A percentile compares a stretch with the other conserved stretches of the same genome.
These are phyloP conservation scores for Acanthisitta chloris DNA, from an alignment of 2,113 vertebrate genomes.

Conservation along the genomic window DNA sequence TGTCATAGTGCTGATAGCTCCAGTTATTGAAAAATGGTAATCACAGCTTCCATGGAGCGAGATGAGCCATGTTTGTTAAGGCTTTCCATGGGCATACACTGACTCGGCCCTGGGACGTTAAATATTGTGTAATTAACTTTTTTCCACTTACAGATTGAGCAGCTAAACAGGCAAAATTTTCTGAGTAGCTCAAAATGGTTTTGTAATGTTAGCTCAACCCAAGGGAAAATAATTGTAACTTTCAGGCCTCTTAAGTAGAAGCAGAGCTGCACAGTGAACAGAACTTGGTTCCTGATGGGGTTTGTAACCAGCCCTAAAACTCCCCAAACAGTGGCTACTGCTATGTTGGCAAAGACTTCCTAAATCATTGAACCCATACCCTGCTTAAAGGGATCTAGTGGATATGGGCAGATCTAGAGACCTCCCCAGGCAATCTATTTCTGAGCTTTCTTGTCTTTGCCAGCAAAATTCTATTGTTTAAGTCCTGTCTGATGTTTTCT, in stretches of 20 bases:
- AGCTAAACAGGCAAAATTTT: background rate
- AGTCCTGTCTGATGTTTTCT: background rate
- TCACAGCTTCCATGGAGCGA: background rate
- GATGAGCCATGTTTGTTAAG: background rate
- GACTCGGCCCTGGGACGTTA: background rate
- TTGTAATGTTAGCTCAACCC: background rate
- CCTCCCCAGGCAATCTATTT: background rate
- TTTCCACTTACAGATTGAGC: background rate
- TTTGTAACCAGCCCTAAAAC: background rate
- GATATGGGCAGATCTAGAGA: background rate
- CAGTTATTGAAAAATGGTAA: conserved; percentile 8
- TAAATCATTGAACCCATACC: background rate
- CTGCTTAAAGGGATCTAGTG: background rate
- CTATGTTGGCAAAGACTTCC: background rate
- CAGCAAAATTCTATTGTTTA: background rate
- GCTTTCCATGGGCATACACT: background rate
- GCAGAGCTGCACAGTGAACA: background rate
- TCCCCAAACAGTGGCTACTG: background rate
- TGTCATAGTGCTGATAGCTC: background rate
- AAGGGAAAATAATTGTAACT: background rate
- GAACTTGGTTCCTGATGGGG: background rate
- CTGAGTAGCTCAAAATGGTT: background rate
- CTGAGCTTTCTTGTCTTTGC: background rate
- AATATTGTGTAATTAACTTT: background rate
- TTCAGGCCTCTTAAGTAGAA: background rate